Base-by-base conservation (phyloP, 2,797 vertebrate genomes). In the Chanos chanos region DNA sequence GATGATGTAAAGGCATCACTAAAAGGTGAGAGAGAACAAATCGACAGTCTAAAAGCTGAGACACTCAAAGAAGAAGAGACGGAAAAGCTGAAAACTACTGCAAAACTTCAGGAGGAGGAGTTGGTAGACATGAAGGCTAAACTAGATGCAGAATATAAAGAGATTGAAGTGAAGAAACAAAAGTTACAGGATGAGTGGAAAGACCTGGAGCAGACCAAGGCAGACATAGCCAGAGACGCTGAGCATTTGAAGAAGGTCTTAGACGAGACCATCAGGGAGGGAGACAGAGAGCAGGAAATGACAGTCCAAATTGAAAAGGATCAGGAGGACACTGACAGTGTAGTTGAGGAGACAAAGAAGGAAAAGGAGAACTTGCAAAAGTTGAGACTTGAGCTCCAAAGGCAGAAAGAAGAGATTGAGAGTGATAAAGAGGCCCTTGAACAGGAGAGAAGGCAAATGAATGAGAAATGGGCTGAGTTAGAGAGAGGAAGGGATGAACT, bases 331-430 rank as follows among this genome's bases (percentile, higher is more conserved):
- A 36, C 13, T 27, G 43, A 28, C 37, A 28, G 22, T 34, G 59
- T 50, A 25, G 39, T 48, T 37, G 39, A 34, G 47, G 34, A 41
- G n/a, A 40, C 9, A 10, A 31, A 10, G 24, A 41, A 30, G 4
- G 58, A 47, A 8, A 15, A 27, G 47, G 5, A 47, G 44, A 47
- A 15, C 24, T 44, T 15, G 27, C 44, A 28, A 47, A 12, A 15
- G 22, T 43, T 27, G 31, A 13, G 30, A 48, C 25, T 10, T 39
- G 47, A 58, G 15, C 19, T 63, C 41, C 19, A 65, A 41, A 49
- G 1, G 9, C 43, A 56, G 57, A 34, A 3, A 1, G 37, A 34
- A 5, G 43, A 18, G 30, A 37, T 18, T 7, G 59, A 55, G 48
- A 39, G 1, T 30, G 41, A 44, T 43, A 56, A 49, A 40, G 27